Conservation (phyloP, 1,140 invertebrate genomes). For the Drosophila eugracilis region DNA sequence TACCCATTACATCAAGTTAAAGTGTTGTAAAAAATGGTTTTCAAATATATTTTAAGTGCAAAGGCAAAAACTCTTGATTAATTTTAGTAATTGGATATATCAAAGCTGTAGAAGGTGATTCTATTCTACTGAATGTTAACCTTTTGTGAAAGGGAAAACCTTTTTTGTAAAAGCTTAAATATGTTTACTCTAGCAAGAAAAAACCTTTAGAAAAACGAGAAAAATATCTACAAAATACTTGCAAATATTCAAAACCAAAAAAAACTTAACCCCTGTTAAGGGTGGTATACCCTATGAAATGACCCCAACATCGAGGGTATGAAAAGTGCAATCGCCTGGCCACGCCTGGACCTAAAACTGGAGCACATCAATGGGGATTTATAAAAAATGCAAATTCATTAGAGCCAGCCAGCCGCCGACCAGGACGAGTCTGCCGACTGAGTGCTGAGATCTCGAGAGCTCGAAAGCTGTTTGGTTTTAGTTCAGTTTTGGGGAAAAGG, state of each 20-base stretch:
- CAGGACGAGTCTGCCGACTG: slow-evolving; percentile 23
- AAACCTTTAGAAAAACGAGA: too few species aligned
- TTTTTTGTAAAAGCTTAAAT: too few species aligned
- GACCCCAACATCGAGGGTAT: not conserved
- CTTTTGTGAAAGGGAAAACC: too few species aligned
- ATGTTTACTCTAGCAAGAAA: too few species aligned
- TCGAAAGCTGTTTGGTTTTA: slow-evolving; percentile 1
- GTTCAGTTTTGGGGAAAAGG: slow-evolving; percentile 12
- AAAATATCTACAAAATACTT: too few species aligned
- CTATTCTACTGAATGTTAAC: too few species aligned
- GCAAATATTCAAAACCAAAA: too few species aligned
- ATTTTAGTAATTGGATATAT: too few species aligned
- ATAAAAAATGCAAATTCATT: slow-evolving; percentile 83
- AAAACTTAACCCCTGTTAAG: too few species aligned
- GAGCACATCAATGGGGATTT: slow-evolving; percentile 82
- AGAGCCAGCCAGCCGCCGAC: slow-evolving; percentile 49
- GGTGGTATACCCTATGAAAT: not conserved
- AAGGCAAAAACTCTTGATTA: too few species aligned
- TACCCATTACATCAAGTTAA: not conserved
- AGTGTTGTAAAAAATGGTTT: not conserved
- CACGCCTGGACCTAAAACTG: slow-evolving; percentile 49
- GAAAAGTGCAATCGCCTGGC: slow-evolving; percentile 64
- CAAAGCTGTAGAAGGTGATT: too few species aligned
- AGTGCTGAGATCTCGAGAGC: slow-evolving; percentile 23
- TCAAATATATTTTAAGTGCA: not conserved